Base-by-base conservation (phyloP, 2,113 vertebrate species). In the Gopherus evgoodei region DNA sequence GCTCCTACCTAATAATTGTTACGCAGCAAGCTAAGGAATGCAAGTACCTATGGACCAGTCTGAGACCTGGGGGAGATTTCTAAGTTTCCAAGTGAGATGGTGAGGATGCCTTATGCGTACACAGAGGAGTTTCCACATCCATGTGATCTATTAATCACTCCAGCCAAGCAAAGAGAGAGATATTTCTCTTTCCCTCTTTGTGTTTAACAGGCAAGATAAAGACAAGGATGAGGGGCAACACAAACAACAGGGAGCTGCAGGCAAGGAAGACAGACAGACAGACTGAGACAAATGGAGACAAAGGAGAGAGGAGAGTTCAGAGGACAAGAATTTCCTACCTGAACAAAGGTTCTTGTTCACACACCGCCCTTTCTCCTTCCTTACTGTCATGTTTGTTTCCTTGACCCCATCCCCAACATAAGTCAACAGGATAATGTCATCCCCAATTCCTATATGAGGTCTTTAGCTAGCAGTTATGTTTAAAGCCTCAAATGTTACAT, bases 401-500 rank as follows among this genome's bases (percentile, higher is more conserved):
- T 5, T 57, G 53, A 24, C 8, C n/a, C n/a, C 53, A 69, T 82
- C 53, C 35, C 0, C 4, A 80, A 1, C 3, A 44, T 78, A 86
- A 9, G 12, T 83, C 53, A 89, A 27, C 21, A 90, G 11, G 11
- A 65, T 81, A 13, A 65, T 78, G 35, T 65, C 22, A 38, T 16
- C 90, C 85, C 27, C 56, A 56, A 89, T 90, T 47, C 79, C 35
- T 35, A 14, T 6, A 57, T 50, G 90, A 54, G 4, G 80, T 84
- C 35, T 84, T 84, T 6, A 47, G 82, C 31, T 35, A 86, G 56
- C 90, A 83, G 38, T 0, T 1, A 65, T 5, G 44, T n/a, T n/a
- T 79, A 11, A 11, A 31, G 25, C 54, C 57, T 80, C 38, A 78
- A 24, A 8, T 1, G 0, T n/a, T 21, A 8, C 76, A 0, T 29